Percentiles rank a stretch among this genome's conserved stretches.
Conservation (phyloP, 1,140 invertebrate species). For the Trachymyrmex septentrionalis region DNA sequence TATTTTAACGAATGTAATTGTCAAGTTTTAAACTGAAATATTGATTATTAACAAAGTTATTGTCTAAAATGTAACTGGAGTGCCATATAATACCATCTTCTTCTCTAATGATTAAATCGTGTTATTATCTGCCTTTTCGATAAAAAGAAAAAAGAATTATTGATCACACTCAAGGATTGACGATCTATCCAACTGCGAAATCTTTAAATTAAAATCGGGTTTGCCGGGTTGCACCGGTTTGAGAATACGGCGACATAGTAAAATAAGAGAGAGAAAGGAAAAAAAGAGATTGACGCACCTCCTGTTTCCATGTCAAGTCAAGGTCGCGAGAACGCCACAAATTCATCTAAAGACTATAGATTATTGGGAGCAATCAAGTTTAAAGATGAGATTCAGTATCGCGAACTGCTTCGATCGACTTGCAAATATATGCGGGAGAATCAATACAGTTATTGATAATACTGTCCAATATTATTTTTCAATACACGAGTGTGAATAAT, state of each 20-base stretch:
- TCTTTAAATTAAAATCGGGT: background rate
- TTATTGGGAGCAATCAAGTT: background rate
- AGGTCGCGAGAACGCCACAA: slow-evolving; percentile 9
- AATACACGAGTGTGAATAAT: too few species aligned
- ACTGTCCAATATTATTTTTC: too few species aligned
- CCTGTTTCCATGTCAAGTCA: slow-evolving; percentile 18
- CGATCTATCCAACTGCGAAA: background rate
- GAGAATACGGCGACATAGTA: slow-evolving; percentile 37
- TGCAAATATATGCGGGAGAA: background rate
- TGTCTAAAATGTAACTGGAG: too few species aligned
- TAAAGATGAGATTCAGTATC: background rate
- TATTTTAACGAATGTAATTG: too few species aligned
- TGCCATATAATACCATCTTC: too few species aligned
- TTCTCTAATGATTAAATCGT: background rate
- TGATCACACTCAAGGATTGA: background rate
- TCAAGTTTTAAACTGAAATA: too few species aligned
- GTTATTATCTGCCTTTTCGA: slow-evolving; percentile 10
- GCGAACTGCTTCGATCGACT: background rate
- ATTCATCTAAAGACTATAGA: background rate
- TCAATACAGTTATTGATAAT: background rate
- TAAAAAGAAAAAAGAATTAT: background rate
- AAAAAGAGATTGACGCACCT: background rate
- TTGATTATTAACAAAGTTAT: too few species aligned
- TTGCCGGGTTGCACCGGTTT: slow-evolving; percentile 11
- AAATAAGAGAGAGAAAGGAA: slow-evolving; percentile 46